A percentile compares a stretch with the other conserved stretches of the same genome.
Evolutionary conservation across 37 sponge, comb jelly and placozoan genomes (phyloP).

Genomic region (Geodia barretti): DNA sequence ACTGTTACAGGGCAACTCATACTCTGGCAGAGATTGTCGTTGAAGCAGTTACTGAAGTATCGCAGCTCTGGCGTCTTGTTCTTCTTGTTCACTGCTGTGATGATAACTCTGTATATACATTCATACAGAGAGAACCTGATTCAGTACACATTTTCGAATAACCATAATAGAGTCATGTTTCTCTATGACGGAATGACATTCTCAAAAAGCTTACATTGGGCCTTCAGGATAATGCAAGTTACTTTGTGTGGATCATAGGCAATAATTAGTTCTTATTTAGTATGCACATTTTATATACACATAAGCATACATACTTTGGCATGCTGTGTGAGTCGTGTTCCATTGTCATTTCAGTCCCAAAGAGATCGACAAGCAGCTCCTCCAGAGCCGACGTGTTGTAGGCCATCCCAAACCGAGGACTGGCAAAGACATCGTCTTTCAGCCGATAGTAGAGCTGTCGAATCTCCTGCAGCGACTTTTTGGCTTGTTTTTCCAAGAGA

Average conservation of each 20-base stretch:
- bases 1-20: too few species aligned
- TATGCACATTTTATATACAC: not conserved
- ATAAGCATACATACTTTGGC: conserved; percentile 68
- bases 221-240: too few species aligned
- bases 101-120: conserved; percentile 28
- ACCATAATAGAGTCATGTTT: too few species aligned
- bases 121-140: too few species aligned
- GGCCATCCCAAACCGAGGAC: conserved; percentile 5
- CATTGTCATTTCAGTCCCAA: conserved; percentile 47
- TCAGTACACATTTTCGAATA: too few species aligned
- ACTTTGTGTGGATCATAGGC: too few species aligned
- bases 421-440: conserved; percentile 45
- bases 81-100: conserved; percentile 57
- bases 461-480: conserved; percentile 15
- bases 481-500: too few species aligned
- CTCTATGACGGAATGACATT: too few species aligned
- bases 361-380: conserved; percentile 37
- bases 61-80: conserved; percentile 20
- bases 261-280: too few species aligned
- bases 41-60: conserved; percentile 69
- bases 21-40: conserved; percentile 56
- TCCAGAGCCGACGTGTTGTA: conserved; percentile 51
- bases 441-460: conserved; percentile 48
- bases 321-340: conserved; percentile 1
- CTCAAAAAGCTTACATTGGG: too few species aligned